Percentiles rank a stretch among this genome's conserved stretches.
Conservation (phyloP, 2,113 vertebrate genomes). For the Callithrix jacchus region DNA sequence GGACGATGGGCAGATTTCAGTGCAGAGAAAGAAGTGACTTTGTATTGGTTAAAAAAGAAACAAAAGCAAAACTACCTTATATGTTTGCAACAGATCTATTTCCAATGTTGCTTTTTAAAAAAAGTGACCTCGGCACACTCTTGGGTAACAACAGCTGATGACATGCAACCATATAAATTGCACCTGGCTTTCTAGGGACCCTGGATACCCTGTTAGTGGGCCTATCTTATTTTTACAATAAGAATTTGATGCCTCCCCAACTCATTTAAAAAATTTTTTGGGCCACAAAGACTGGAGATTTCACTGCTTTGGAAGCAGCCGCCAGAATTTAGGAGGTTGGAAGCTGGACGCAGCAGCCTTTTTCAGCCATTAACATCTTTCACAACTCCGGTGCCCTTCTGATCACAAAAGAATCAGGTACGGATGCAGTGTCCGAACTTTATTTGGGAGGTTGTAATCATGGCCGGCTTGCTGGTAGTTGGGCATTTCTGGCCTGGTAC, state of each 20-base stretch:
- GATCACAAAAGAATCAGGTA: conserved; percentile 79
- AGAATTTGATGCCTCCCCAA: conserved; percentile 43
- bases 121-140: conserved; percentile 44
- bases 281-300: conserved; percentile 64
- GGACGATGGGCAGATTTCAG: conserved; percentile 48
- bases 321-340: conserved; percentile 74
- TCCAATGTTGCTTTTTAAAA: conserved; percentile 23
- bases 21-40: conserved; percentile 59
- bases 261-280: background rate
- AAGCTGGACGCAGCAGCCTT: conserved; percentile 76
- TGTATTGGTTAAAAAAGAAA: conserved; percentile 37
- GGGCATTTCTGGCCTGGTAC: conserved; percentile 52
- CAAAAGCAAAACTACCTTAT: background rate
- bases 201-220: background rate
- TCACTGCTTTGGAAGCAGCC: conserved; percentile 77
- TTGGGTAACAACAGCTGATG: conserved; percentile 16
- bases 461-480: background rate
- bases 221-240: conserved; percentile 25
- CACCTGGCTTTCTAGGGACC: conserved; percentile 31
- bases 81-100: conserved; percentile 37
- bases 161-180: background rate
- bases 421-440: conserved; percentile 77
- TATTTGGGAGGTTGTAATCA: conserved; percentile 56
- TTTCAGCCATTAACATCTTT: conserved; percentile 75
- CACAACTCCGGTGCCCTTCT: conserved; percentile 69